Evolutionary conservation across 2,888 invertebrate species (phyloP).

Genomic region (Phorcus lineatus): DNA sequence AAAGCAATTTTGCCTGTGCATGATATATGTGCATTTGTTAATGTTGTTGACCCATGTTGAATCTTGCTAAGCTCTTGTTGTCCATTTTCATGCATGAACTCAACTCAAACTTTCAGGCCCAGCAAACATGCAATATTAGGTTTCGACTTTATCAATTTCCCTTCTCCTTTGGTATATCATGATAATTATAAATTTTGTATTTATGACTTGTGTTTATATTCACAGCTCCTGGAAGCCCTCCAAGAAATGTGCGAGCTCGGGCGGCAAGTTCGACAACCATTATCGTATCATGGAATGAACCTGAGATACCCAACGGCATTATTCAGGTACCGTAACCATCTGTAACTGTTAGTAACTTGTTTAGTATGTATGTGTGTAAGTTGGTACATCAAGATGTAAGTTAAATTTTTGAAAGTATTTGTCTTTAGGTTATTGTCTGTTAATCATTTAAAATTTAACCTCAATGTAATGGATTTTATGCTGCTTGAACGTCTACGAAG

Average conservation of each 20-base stretch:
- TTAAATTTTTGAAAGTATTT: no score
- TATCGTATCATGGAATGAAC: constrained; percentile 98
- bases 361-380: no score
- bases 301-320: constrained; percentile 97
- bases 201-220: constrained; percentile 22
- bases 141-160: neutral
- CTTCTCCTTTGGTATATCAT: neutral
- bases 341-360: no score
- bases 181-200: neutral
- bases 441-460: no score
- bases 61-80: neutral
- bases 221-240: constrained; percentile 95
- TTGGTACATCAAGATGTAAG: no score
- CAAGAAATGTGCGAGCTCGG: constrained; percentile 93
- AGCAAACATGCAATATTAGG: neutral
- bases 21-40: neutral
- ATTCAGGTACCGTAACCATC: constrained; percentile 85
- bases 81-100: neutral
- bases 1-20: neutral
- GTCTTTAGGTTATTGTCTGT: no score
- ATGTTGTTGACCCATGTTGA: neutral
- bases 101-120: neutral
- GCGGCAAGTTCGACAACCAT: constrained; percentile 96
- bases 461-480: no score
- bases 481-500: no score